Evolutionary conservation across 23 tunicate species (phyloP), one percentile per base, ranked within the genome.

Genomic region (Halocynthia aurantium): DNA sequence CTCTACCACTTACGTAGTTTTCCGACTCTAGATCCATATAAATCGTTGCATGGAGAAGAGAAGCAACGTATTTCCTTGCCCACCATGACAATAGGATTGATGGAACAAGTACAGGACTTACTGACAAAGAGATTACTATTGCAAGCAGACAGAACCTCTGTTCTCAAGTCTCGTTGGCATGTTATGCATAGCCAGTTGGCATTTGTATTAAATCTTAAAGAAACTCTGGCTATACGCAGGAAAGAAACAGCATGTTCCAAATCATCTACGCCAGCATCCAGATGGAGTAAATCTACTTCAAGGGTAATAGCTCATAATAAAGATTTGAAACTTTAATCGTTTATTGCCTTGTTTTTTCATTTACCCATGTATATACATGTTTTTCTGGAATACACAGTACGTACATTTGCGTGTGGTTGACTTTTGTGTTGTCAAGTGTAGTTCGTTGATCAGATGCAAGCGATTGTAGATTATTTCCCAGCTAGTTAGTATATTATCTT

Each of bases 91-190:
- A 68, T 50, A 9, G 76, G 80, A 8, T 62, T 89, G 8, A 82
- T 73, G n/a, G 85, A 84, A 61, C 56, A 76, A 8, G 80, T 84
- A 52, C 89, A 84, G 22, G 69, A 83, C 7, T 56, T 83, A 15
- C 84, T 89, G 15, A 74, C 81, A 8, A 77, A 80, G 51, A 73
- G 88, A 61, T 80, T 81, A 31, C 40, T 50, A 11, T 56, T 76
- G 20, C 96, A 84, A 61, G 31, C 57, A 6, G 44, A 20, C 8
- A 78, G 96, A 6, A 76, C 80, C 11, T 57, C 61, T 17, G 57
- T 31, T 0, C 81, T 89, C 15, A 51, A 80, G 66, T 8, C 80
- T 15, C 68, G 83, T 15, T 89, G 96, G 96, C 71, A 75, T 22
- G 22, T 18, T 7, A 72, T 84, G 80, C 69, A 73, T 69, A 89